phyloP scores from a whole-genome alignment of 2,797 vertebrate species.

The Sebastes goodei region DNA sequence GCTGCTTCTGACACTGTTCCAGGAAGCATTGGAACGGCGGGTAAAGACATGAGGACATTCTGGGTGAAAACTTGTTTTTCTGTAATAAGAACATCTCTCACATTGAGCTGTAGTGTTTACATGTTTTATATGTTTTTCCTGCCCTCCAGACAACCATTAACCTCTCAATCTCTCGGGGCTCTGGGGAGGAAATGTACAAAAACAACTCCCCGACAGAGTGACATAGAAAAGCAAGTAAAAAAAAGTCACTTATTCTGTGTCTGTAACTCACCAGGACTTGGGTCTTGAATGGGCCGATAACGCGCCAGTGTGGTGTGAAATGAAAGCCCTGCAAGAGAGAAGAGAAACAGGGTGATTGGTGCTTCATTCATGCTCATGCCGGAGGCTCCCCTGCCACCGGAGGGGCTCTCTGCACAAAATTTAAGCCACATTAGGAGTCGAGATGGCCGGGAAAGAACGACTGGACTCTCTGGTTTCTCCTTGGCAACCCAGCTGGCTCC shows the following conservation, averaged over 20 bases:
- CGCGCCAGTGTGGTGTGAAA: constrained; percentile 34
- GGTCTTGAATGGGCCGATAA: constrained; percentile 44
- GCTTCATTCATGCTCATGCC: constrained; percentile 31
- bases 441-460: constrained; percentile 23
- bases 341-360: constrained; percentile 50
- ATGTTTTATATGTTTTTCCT: constrained; percentile 12
- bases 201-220: constrained; percentile 5
- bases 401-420: constrained; percentile 44
- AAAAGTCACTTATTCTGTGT: constrained; percentile 13
- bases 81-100: constrained; percentile 2
- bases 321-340: constrained; percentile 32
- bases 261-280: constrained; percentile 29
- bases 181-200: constrained; percentile 19
- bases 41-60: background rate
- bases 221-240: constrained; percentile 15
- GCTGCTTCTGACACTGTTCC: background rate
- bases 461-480: constrained; percentile 16
- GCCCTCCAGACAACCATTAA: constrained; percentile 35
- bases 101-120: constrained; percentile 3
- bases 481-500: constrained; percentile 16
- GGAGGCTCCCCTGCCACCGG: constrained; percentile 19
- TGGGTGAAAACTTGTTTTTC: background rate
- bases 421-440: constrained; percentile 48
- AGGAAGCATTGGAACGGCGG: background rate
- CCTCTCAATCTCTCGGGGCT: constrained; percentile 12